Evolutionary conservation across 2,888 invertebrate genomes (phyloP).

Genomic region (Beris morrisii): DNA sequence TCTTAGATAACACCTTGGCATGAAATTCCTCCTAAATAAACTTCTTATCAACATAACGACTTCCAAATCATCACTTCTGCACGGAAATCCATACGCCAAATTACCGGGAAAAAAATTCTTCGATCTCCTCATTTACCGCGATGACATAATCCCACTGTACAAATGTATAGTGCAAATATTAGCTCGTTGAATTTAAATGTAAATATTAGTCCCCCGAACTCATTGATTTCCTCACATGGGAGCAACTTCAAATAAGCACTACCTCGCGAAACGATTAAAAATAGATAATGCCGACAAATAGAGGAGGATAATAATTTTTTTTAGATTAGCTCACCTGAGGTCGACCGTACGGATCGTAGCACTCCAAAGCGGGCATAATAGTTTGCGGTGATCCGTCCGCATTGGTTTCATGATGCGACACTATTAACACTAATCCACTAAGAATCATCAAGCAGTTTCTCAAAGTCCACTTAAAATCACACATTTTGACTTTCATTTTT

Average conservation of each 20-base stretch:
- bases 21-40: no score
- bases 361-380: slow-evolving; percentile 55
- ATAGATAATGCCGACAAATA: not conserved
- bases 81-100: not conserved
- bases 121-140: not conserved
- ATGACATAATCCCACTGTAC: slow-evolving; percentile 2
- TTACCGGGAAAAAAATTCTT: not conserved
- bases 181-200: not conserved
- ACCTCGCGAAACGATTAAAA: slow-evolving; percentile 1
- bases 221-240: not conserved
- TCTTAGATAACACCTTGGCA: no score
- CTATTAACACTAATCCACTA: slow-evolving; percentile 30
- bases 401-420: slow-evolving; percentile 2
- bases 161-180: slow-evolving; percentile 7
- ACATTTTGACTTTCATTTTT: slow-evolving; percentile 27
- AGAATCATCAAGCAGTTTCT: slow-evolving; percentile 20
- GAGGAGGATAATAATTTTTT: not conserved
- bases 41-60: no score
- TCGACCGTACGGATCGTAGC: slow-evolving; percentile 61
- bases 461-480: slow-evolving; percentile 25
- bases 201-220: slow-evolving; percentile 3
- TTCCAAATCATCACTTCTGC: no score
- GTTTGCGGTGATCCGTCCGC: slow-evolving; percentile 10
- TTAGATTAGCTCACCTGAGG: slow-evolving; percentile 57
- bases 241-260: not conserved